phyloP scores from a whole-genome alignment of 2,113 vertebrate species.

The Heteronetta atricapilla region DNA sequence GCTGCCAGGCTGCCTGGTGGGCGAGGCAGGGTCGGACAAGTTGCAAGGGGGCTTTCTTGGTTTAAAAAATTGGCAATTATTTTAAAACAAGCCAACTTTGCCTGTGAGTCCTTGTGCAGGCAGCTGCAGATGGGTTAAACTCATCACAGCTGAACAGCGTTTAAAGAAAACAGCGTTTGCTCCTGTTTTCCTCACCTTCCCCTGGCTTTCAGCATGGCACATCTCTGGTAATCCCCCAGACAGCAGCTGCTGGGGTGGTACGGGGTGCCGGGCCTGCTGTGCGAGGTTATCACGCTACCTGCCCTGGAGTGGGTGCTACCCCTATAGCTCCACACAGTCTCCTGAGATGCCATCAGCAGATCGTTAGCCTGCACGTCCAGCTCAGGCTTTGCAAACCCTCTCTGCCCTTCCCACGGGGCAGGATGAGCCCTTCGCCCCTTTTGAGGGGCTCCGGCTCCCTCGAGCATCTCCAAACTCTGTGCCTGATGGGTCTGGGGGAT shows the following conservation, averaged over 20 bases:
- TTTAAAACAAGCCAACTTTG: not conserved
- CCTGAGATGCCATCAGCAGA: no score
- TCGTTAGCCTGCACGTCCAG: not conserved
- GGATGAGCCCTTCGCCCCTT: not conserved
- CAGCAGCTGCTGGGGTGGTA: fast-evolving
- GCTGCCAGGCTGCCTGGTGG: no score
- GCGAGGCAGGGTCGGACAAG: no score
- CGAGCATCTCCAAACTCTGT: not conserved
- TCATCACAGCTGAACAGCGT: not conserved
- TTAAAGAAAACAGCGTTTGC: not conserved
- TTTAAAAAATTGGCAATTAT: not conserved
- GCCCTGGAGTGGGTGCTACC: not conserved
- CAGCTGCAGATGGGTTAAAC: not conserved
- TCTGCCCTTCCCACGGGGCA: not conserved
- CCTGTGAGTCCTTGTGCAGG: not conserved
- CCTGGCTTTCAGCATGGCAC: not conserved
- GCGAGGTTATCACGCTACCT: fast-evolving
- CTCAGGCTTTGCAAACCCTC: not conserved
- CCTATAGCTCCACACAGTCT: fast-evolving
- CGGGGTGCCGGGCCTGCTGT: fast-evolving
- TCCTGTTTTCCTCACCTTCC: not conserved
- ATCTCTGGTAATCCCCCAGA: not conserved
- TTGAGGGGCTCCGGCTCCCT: not conserved
- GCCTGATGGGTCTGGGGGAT: not conserved
- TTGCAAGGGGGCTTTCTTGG: no score